Evolutionary conservation across 2,888 invertebrate genomes (phyloP), one percentile per base, ranked within the genome.

Genomic region (Cryptocheilus praepositus): DNA sequence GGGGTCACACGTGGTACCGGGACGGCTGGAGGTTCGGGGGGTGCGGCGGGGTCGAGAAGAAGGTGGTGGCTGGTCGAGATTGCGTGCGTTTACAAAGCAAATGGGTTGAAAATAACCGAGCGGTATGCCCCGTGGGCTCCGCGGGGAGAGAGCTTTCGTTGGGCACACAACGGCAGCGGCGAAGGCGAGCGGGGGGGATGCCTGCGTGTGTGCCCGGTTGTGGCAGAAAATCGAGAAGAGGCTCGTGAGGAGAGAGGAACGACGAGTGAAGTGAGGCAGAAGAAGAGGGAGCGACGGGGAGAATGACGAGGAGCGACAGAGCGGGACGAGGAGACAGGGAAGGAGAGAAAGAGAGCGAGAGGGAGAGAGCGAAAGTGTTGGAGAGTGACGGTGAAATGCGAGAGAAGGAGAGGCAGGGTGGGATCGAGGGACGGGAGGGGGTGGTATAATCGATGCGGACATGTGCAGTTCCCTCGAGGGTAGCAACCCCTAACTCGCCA

Each of bases 401-500:
- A 51, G 19, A n/a, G 36, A 28, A 16, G 21, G 55, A 19, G 55
- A 44, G 5, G 46, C 16, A 52, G 46, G 15, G 49, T 60, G 68
- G 73, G 72, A 74, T 73, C 74, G 79, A 70, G 74, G 68, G 73
- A 73, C 72, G 75, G 73, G 62, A 65, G 61, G 76, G 82, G 73
- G 77, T 70, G 79, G 84, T 87, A 87, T 87, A 88, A 86, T 88
- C 87, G 88, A 86, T 88, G 87, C 85, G 86, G 88, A 88, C 88
- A 87, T 88, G 88, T 88, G 88, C 88, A 87, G 86, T 82, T 86
- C 88, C 87, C 88, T 82, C 80, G 87, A 86, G 88, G 83, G 82
- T 82, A 83, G 82, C 87, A 86, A 88, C 86, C 88, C 88, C 88
- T 88, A 88, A 88, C 88, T 88, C 85, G 85, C 88, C 88, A 88